Percentiles rank a stretch among this genome's conserved stretches.
Evolutionary conservation across 1,140 invertebrate genomes (phyloP).

Genomic region (Euglossa dilemma): DNA sequence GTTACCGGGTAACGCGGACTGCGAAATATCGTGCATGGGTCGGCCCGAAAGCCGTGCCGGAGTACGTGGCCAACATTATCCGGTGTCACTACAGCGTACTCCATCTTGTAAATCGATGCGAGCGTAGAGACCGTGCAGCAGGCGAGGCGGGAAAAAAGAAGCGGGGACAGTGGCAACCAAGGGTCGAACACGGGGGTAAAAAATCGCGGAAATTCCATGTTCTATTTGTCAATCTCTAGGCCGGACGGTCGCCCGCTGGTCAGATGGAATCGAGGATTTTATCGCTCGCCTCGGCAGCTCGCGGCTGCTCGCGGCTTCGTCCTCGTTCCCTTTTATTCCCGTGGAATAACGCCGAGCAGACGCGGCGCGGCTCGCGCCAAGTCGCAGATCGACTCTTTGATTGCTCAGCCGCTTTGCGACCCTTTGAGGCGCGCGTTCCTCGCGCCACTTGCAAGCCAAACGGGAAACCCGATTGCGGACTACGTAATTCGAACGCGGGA

Average conservation of each 20-base stretch:
- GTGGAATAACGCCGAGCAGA: background rate
- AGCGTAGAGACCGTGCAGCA: background rate
- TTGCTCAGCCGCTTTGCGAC: background rate
- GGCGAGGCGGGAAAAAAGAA: background rate
- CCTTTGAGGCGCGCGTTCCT: constrained; percentile 1
- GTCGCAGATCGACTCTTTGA: constrained; percentile 4
- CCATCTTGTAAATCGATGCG: constrained; percentile 48
- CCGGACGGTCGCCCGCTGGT: too few relatives aligned
- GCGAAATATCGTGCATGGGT: constrained; percentile 6
- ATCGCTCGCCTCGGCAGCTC: background rate
- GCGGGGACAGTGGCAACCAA: background rate
- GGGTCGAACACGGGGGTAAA: background rate
- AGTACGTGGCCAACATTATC: constrained; percentile 12
- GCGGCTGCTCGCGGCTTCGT: background rate
- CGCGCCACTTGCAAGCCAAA: background rate
- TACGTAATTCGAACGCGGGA: background rate
- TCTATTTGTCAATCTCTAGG: too few relatives aligned
- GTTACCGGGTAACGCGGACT: constrained; percentile 17
- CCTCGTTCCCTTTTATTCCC: background rate
- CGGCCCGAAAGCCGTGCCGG: background rate
- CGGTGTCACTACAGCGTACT: constrained; percentile 25
- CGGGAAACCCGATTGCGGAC: background rate
- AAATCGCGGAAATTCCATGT: background rate
- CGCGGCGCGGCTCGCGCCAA: background rate
- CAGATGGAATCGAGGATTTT: too few relatives aligned